phyloP scores from a whole-genome alignment of 2,888 invertebrate genomes.

The Bellardia pandia region DNA sequence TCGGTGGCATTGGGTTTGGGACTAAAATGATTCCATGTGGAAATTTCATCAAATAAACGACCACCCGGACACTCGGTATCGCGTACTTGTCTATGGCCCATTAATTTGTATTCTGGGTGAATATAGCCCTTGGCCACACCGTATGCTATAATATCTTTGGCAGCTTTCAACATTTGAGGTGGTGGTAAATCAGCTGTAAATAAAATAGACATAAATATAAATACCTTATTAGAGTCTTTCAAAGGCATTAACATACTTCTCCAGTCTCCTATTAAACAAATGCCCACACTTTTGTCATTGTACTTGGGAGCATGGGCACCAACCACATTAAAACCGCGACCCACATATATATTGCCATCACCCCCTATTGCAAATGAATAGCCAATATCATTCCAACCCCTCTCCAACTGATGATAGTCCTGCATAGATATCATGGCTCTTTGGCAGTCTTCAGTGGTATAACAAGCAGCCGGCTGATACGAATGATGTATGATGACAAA shows the following conservation, averaged over 20 bases:
- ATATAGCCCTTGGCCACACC: conserved; percentile 88
- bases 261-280: conserved; percentile 90
- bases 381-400: conserved; percentile 89
- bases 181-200: conserved; percentile 86
- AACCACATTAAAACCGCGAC: conserved; percentile 88
- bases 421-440: conserved; percentile 88
- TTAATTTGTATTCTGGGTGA: conserved; percentile 86
- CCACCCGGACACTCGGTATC: conserved; percentile 89
- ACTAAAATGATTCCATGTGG: conserved; percentile 87
- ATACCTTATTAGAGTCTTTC: not conserved
- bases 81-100: conserved; percentile 87
- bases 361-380: conserved; percentile 90
- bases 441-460: conserved; percentile 85
- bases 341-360: conserved; percentile 89
- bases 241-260: conserved; percentile 85
- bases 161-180: conserved; percentile 86
- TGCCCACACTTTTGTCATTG: conserved; percentile 88
- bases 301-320: conserved; percentile 90
- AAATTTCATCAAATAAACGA: conserved; percentile 86
- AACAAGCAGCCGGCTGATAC: conserved; percentile 87
- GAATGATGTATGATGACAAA: conserved; percentile 90
- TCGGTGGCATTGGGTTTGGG: conserved; percentile 79
- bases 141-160: conserved; percentile 86
- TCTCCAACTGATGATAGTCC: conserved; percentile 86
- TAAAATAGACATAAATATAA: not conserved